Evolutionary conservation across 1,140 invertebrate species (phyloP).

Genomic region (Scylla paramamosain): DNA sequence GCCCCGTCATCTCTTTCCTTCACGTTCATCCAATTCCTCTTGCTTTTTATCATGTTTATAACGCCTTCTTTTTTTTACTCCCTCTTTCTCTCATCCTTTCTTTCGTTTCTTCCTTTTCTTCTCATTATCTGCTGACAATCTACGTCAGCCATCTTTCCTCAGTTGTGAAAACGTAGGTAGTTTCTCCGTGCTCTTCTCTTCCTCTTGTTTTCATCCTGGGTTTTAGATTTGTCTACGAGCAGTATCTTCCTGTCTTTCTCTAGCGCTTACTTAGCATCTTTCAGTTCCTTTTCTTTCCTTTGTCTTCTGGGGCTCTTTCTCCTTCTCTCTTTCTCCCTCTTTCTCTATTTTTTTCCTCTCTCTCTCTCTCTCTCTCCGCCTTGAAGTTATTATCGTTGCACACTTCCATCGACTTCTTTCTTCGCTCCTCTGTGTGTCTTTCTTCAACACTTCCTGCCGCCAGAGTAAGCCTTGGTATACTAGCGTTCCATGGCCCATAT

Average conservation of each 20-base stretch:
- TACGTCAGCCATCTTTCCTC: neutral
- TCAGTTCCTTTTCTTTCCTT: neutral
- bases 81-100: conserved; percentile 21
- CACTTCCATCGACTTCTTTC: neutral
- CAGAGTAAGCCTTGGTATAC: too few species aligned
- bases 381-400: neutral
- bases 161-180: too few species aligned
- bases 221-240: too few species aligned
- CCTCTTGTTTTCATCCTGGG: too few species aligned
- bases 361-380: neutral
- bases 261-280: too few species aligned
- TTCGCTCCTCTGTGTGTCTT: neutral
- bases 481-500: too few species aligned
- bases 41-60: neutral
- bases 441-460: neutral
- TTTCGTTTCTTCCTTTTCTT: conserved; percentile 25
- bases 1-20: neutral
- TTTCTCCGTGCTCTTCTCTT: too few species aligned
- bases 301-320: neutral
- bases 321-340: neutral
- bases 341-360: neutral
- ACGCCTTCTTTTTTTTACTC: neutral
- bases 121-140: neutral
- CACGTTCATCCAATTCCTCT: neutral
- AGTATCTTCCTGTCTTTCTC: too few species aligned